A percentile compares a stretch with the other conserved stretches of the same genome.
phyloP scores from a whole-genome alignment of 2,113 vertebrate species.

The Labeo catla region DNA sequence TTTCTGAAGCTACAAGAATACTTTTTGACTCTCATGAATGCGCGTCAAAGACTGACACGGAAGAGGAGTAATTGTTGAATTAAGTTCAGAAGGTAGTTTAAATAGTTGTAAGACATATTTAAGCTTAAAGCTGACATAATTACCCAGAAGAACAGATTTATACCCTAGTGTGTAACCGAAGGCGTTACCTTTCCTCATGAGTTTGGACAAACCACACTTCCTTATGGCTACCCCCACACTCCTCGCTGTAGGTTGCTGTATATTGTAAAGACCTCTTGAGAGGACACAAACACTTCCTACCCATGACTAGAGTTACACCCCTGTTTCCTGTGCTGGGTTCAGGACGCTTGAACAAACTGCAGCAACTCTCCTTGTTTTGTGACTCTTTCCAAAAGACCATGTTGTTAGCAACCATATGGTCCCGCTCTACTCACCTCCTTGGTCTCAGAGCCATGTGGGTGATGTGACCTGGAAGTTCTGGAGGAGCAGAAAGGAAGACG shows the following conservation, averaged over 20 bases:
- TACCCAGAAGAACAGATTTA: neutral
- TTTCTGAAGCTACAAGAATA: no score
- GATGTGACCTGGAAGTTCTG: slow-evolving; percentile 54
- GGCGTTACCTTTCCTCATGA: slow-evolving; percentile 8
- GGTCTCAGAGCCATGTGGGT: slow-evolving; percentile 37
- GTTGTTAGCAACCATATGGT: slow-evolving; percentile 70
- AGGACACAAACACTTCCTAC: slow-evolving; percentile 76
- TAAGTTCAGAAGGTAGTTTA: no score
- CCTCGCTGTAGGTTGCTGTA: neutral
- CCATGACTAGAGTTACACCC: slow-evolving; percentile 57
- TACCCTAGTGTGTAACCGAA: neutral
- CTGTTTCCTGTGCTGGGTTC: slow-evolving; percentile 66
- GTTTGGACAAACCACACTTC: slow-evolving; percentile 36
- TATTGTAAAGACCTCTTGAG: slow-evolving; percentile 49
- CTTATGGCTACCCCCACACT: slow-evolving; percentile 13
- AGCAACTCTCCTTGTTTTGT: slow-evolving; percentile 57
- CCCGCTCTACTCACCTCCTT: slow-evolving; percentile 64
- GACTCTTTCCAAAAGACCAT: slow-evolving; percentile 59
- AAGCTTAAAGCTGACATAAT: neutral
- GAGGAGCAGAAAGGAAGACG: slow-evolving; percentile 32
- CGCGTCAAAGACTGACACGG: no score
- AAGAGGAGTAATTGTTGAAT: no score
- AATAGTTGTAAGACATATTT: neutral
- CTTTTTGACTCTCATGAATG: no score
- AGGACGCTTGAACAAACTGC: slow-evolving; percentile 55